Evolutionary conservation across 1,140 invertebrate species (phyloP).

Genomic region (Drosophila pectinifera): DNA sequence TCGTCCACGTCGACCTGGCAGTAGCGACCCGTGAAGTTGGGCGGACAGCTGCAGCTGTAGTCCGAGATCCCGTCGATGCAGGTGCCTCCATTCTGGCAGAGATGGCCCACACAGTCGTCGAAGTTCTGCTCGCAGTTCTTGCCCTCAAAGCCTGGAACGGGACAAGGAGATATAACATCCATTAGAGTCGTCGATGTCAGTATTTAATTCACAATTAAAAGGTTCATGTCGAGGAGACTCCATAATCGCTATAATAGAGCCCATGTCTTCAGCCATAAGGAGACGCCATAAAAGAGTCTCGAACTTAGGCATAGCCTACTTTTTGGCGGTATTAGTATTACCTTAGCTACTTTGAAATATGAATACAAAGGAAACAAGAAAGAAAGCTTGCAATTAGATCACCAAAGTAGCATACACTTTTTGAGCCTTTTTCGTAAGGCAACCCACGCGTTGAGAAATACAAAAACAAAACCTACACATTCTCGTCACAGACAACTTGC

Average conservation of each 20-base stretch:
- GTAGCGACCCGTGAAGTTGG: conserved; percentile 93
- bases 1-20: conserved; percentile 93
- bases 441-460: too few relatives aligned
- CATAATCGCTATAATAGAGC: too few relatives aligned
- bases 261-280: too few relatives aligned
- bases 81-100: conserved; percentile 95
- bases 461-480: too few relatives aligned
- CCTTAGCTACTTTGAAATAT: not conserved
- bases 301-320: not conserved
- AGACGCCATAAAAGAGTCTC: not conserved
- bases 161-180: not conserved
- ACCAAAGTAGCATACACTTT: too few relatives aligned
- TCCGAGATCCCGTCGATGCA: conserved; percentile 94
- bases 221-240: too few relatives aligned
- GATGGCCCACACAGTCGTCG: conserved; percentile 95
- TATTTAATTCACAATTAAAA: not conserved
- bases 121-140: conserved; percentile 95
- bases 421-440: too few relatives aligned
- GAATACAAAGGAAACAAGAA: not conserved
- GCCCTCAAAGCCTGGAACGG: conserved; percentile 91
- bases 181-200: too few relatives aligned
- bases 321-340: not conserved
- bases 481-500: too few relatives aligned
- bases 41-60: conserved; percentile 95
- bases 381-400: not conserved